A percentile compares a stretch with the other conserved stretches of the same genome.
These are phyloP conservation scores for Myopa testacea DNA, from an alignment of 2,888 invertebrate genomes.

Conservation along the genomic window DNA sequence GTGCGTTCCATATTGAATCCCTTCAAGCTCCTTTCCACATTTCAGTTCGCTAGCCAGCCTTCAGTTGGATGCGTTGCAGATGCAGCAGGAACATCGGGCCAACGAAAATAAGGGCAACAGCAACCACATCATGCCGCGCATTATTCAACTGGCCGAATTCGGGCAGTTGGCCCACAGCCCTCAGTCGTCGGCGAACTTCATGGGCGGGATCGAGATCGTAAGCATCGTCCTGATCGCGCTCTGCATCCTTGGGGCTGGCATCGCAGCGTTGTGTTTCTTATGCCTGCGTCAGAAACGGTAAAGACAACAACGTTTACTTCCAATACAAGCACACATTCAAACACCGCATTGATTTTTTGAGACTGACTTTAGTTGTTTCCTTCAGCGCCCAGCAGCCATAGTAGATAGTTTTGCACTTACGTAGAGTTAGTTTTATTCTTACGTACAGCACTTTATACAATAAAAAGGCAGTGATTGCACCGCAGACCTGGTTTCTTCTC, in stretches of 20 bases:
- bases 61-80: slow-evolving; percentile 53
- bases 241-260: slow-evolving; percentile 83
- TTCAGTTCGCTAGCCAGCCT: slow-evolving; percentile 72
- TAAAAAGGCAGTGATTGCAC: slow-evolving; percentile 6
- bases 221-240: slow-evolving; percentile 84
- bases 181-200: slow-evolving; percentile 59
- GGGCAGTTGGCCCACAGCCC: slow-evolving; percentile 64
- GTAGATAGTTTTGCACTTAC: slow-evolving; percentile 8
- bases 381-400: slow-evolving; percentile 9
- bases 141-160: slow-evolving; percentile 72
- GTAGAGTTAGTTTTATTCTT: neutral
- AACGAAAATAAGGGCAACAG: slow-evolving; percentile 42
- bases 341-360: slow-evolving; percentile 40
- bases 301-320: slow-evolving; percentile 41
- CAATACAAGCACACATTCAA: slow-evolving; percentile 9
- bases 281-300: slow-evolving; percentile 74
- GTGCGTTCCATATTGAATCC: slow-evolving; percentile 18
- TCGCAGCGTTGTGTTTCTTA: slow-evolving; percentile 82
- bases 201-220: slow-evolving; percentile 82
- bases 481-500: neutral
- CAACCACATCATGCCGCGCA: slow-evolving; percentile 73
- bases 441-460: slow-evolving; percentile 16
- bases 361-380: slow-evolving; percentile 42
- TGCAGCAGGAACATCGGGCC: slow-evolving; percentile 51
- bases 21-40: slow-evolving; percentile 12